These are phyloP conservation scores for Schrankia costaestrigalis DNA, from an alignment of 2,888 invertebrate genomes.

Conservation along the genomic window DNA sequence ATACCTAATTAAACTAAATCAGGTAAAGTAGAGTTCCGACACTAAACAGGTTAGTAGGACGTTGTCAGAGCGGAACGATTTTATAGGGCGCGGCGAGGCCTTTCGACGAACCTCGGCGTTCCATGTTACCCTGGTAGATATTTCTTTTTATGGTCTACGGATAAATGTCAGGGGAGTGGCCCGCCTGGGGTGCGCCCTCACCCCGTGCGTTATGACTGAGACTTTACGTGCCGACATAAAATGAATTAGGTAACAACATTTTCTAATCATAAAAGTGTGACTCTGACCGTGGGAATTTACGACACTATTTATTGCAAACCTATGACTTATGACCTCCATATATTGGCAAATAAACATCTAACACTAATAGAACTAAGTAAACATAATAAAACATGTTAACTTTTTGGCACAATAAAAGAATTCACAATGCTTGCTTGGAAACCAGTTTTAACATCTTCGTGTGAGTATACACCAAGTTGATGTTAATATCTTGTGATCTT, in stretches of 20 bases:
- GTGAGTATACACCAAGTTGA: no score
- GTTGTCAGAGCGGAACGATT: conserved; percentile 46
- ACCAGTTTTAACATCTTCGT: no score
- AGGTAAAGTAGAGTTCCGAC: no score
- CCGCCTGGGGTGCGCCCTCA: conserved; percentile 54
- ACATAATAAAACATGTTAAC: conserved; percentile 15
- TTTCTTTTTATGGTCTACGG: conserved; percentile 78
- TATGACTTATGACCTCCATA: no score
- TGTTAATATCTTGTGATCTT: conserved; percentile 28
- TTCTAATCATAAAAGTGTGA: conserved; percentile 21
- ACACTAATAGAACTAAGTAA: no score
- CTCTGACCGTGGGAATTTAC: conserved; percentile 23
- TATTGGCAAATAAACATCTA: not conserved
- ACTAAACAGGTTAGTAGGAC: conserved; percentile 67
- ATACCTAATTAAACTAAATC: conserved; percentile 7
- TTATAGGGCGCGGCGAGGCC: conserved; percentile 69
- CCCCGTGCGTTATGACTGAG: conserved; percentile 50
- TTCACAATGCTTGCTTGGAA: no score
- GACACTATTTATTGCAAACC: conserved; percentile 11
- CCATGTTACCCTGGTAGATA: conserved; percentile 72
- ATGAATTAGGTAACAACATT: conserved; percentile 27
- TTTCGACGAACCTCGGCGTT: conserved; percentile 60
- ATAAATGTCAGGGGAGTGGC: conserved; percentile 77
- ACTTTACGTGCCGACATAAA: conserved; percentile 50
- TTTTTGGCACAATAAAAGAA: no score